phyloP scores from a whole-genome alignment of 2,888 invertebrate genomes.

The Cosmia pyralina region DNA sequence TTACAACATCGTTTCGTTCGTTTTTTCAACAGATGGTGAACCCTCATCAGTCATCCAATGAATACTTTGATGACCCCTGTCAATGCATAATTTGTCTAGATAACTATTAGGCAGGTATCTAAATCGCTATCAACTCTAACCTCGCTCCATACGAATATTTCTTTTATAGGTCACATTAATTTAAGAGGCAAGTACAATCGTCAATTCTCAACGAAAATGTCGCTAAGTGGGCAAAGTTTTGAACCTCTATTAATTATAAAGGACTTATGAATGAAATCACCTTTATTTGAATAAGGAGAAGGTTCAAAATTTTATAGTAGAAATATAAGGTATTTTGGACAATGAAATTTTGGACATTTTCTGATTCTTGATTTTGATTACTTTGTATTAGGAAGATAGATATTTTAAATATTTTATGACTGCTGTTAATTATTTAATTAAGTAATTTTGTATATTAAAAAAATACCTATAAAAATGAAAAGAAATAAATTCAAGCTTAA shows the following conservation, averaged over 20 bases:
- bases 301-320: constrained; percentile 45
- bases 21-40: neutral
- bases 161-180: constrained; percentile 67
- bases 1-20: too few relatives aligned
- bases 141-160: constrained; percentile 45
- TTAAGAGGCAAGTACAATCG: constrained; percentile 68
- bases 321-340: constrained; percentile 19
- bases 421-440: neutral
- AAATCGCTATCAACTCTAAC: constrained; percentile 43
- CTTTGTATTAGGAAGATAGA: constrained; percentile 5
- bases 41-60: neutral
- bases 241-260: constrained; percentile 59
- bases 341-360: constrained; percentile 38
- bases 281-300: constrained; percentile 43
- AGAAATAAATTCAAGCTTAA: neutral
- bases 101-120: too few relatives aligned
- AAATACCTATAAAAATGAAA: neutral
- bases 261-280: constrained; percentile 38
- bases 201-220: constrained; percentile 58
- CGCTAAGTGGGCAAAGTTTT: constrained; percentile 58
- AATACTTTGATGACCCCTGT: neutral
- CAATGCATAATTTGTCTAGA: neutral
- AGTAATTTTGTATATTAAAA: neutral
- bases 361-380: constrained; percentile 24
- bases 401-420: neutral